Base-by-base conservation (phyloP, 2,113 vertebrate genomes). In the Okapia johnstoni region DNA sequence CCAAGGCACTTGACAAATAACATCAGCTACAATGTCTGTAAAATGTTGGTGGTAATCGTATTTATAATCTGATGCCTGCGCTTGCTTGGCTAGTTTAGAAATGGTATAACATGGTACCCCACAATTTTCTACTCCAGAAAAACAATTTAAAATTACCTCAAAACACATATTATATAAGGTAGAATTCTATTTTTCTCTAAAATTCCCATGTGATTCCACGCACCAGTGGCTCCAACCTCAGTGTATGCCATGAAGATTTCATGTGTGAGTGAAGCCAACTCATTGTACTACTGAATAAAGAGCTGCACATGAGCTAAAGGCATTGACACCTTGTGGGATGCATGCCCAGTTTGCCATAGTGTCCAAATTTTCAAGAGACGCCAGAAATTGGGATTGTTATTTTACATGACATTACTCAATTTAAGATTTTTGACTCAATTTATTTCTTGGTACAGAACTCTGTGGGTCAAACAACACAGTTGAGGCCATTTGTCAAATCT, bases 101-200 rank as follows among this genome's bases (percentile, higher is more conserved):
- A 95, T 63, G 84, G 19, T 61, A 70, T 26, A 83, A 43, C 5
- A 25, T 80, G 52, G 54, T 52, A 60, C 11, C 48, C 33, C 40
- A 97, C 33, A 79, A 87, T 63, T 86, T 94, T 19, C 73, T 93
- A 88, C 4, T 48, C 19, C 28, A 66, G 96, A 81, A 85, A 94
- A 97, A 94, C 28, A 79, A 92, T 70, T 83, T 88, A 36, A 90
- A 97, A 87, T 76, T n/a, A 73, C 9, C 73, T 83, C 33, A 40
- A 26, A 94, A 88, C 79, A 86, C 50, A 87, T 76, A 43, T 76
- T 43, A 76, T 43, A 25, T 86, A 85, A 73, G 23, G 15, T 55
- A 96, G 90, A 92, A 87, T 91, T 94, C 40, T 70, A 46, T 77
- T 40, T 21, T 96, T 96, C 77, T 92, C 23, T 19, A 85, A 95